Conservation (phyloP, 2,888 invertebrate genomes). For the Phytoseiulus persimilis region DNA sequence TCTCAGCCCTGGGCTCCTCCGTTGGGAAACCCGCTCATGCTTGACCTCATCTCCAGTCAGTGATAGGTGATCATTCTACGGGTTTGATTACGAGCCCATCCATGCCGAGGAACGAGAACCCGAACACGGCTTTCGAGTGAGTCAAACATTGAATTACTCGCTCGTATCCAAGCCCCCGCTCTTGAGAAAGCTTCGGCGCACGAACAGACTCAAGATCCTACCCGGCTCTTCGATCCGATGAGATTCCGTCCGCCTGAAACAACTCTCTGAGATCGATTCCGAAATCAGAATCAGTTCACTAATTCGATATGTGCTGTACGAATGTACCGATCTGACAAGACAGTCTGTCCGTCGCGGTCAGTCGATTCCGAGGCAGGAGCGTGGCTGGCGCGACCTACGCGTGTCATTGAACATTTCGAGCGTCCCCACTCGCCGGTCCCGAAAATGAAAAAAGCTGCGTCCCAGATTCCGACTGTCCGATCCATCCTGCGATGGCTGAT, state of each 20-base stretch:
- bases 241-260: neutral
- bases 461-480: neutral
- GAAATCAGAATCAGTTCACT: neutral
- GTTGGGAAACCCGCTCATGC: neutral
- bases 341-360: neutral
- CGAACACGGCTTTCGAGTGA: neutral
- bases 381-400: no score
- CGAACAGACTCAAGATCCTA: neutral
- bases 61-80: neutral
- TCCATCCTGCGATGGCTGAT: slow-evolving; percentile 9
- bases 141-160: neutral
- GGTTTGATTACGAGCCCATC: neutral
- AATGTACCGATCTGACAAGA: neutral
- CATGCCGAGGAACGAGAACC: neutral
- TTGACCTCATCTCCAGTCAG: neutral
- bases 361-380: neutral
- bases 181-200: neutral
- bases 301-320: neutral
- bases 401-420: no score
- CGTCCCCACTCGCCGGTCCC: no score
- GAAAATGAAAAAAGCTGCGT: neutral
- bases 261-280: neutral
- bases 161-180: neutral
- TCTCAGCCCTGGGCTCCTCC: neutral
- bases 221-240: neutral